Base-by-base conservation (phyloP, 1,140 invertebrate genomes). In the Bursaphelenchus mucronatus region DNA sequence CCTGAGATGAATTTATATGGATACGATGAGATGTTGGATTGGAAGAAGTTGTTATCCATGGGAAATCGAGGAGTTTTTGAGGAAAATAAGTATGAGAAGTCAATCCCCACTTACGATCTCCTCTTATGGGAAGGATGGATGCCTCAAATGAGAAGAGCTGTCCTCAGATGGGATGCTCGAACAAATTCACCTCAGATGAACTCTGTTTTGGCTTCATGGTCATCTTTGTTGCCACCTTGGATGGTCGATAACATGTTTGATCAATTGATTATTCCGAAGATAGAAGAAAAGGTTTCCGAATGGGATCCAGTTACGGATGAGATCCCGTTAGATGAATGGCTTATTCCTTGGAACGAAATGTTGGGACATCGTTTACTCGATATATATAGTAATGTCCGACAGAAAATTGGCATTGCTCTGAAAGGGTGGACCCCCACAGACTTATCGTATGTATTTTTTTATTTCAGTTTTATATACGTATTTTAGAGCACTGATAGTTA, bases 221-320 rank as follows among this genome's bases (percentile, higher is more conserved):
- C 86, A 41, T 86, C 86, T 0, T 75, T 92, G 0, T 78, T 94
- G 54, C 91, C 93, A 0, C 78, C 82, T 0, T 94, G 91, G 90
- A 87, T 96, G 40, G 71, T 89, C 51, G 87, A 90, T 61, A 89
- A 91, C 76, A 86, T 92, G 66, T 83, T 90, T 7, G 88, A 93
- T 57, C 87, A 92, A 70, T 82, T 91, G 40, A 59, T 78, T 17
- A 53, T 81, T 43, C 76, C 76, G n/a, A 9, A 53, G 15, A 80
- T 78, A 11, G 44, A 59, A 9, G 64, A 55, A 19, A 49, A 67
- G 44, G 73, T 78, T 0, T 66, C 73, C 39, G 86, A 87, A 40
- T 98, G 94, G 95, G 91, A 97, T 85, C 94, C 95, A 0, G 84
- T 94, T 0, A 90, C 88, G 0, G 94, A 97, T 79, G 89, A 89